Evolutionary conservation across 2,888 invertebrate genomes (phyloP), one percentile per base, ranked within the genome.

Genomic region (Heliconius charithonia): DNA sequence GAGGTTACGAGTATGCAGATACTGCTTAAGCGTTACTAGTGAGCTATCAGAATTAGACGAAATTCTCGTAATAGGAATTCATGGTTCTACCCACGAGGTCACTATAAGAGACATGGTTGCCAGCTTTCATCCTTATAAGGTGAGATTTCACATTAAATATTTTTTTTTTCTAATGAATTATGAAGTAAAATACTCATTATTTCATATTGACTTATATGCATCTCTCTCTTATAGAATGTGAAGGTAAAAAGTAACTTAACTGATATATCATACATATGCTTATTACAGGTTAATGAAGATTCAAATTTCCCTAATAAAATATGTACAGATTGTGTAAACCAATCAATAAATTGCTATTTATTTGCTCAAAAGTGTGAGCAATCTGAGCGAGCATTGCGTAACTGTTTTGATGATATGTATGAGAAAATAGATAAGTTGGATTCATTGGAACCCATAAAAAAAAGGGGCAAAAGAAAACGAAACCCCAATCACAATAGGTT

Each of bases 111-210:
- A 93, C 82, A 93, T 95, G 87, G 86, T 94, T 2, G 91, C 93
- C 2, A 89, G 89, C 83, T 90, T 95, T 79, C 88, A 94, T 85
- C 93, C 94, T n/a, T 89, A 89, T 79, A 89, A 94, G 92, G 94
- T 81, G 27, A 65, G 27, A 22, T 45, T 51, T 12, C 7, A 59
- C 65, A 25, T 29, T 63, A 27, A 6, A 27, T 27, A 25, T 16
- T 0, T 16, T 63, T 63, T n/a, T 6, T 41, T 25, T 69, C 25
- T 69, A 22, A 22, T 66, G 0, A 22, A 6, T 65, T 29, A 22
- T 51, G 19, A 22, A 22, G n/a, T 67, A 67, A 67, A n/a, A 37
- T 51, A 7, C 9, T 9, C 9, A 10, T 37, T 37, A 10, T 37
- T 37, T 37, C 37, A 37, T 1, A 37, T 37, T 37, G 10, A 37